Evolutionary conservation across 2,113 vertebrate genomes (phyloP).

Genomic region (Scolopax mira): DNA sequence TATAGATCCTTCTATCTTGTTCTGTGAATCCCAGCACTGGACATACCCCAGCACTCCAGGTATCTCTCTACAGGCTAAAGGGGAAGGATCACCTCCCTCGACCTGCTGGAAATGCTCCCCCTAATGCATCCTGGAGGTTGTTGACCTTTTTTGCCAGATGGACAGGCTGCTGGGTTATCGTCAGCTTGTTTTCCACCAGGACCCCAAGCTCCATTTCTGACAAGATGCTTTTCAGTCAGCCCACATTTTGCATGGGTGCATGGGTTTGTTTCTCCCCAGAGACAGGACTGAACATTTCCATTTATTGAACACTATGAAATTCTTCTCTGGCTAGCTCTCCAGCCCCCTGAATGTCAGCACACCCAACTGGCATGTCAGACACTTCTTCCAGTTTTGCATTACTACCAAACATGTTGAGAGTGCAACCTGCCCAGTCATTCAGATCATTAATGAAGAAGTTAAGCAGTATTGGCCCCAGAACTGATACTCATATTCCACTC

Average conservation of each 20-base stretch:
- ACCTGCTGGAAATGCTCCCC: accelerated
- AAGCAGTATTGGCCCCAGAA: not conserved
- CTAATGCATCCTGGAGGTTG: not conserved
- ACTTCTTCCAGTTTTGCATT: not conserved
- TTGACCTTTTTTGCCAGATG: not conserved
- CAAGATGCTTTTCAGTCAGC: not conserved
- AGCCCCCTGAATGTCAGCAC: not conserved
- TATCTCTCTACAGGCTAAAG: not conserved
- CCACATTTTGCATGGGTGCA: not conserved
- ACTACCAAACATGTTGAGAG: not conserved
- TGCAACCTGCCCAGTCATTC: not conserved
- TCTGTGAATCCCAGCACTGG: not conserved
- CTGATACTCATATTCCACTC: not conserved
- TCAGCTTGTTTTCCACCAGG: not conserved
- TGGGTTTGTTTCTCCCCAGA: not conserved
- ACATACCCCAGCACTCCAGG: not conserved
- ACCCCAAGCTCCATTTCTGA: not conserved
- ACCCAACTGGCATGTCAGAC: not conserved
- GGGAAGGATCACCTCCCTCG: not conserved
- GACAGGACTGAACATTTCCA: not conserved
- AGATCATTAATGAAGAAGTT: not conserved
- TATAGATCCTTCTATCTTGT: not conserved
- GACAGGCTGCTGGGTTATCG: not conserved
- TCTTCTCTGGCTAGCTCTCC: not conserved
- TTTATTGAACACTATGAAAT: not conserved